phyloP scores from a whole-genome alignment of 2,797 vertebrate genomes.

The Huso huso region DNA sequence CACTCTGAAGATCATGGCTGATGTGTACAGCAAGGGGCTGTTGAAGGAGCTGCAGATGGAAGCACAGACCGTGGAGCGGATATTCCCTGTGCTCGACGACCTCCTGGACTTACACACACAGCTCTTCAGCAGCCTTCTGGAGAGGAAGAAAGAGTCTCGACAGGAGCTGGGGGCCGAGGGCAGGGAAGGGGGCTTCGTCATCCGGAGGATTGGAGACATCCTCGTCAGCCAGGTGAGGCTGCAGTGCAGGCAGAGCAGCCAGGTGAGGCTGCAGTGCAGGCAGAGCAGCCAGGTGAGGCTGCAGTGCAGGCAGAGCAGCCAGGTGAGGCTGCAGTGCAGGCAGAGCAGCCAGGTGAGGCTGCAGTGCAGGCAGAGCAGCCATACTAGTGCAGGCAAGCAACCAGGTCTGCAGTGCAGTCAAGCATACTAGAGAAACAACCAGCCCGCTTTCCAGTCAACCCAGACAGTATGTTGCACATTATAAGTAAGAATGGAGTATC shows the following conservation, averaged over 20 bases:
- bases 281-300: too few species aligned
- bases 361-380: too few species aligned
- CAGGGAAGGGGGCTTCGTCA: conserved; percentile 69
- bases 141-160: conserved; percentile 77
- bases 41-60: conserved; percentile 79
- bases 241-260: neutral
- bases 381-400: too few species aligned
- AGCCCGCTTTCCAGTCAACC: too few species aligned
- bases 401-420: too few species aligned
- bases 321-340: too few species aligned
- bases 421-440: too few species aligned
- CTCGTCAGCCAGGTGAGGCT: conserved; percentile 80
- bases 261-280: too few species aligned
- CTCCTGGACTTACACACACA: conserved; percentile 81
- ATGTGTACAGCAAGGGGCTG: conserved; percentile 88
- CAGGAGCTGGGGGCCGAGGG: conserved; percentile 42
- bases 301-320: too few species aligned
- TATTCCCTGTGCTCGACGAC: conserved; percentile 85
- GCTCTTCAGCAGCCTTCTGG: conserved; percentile 80
- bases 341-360: too few species aligned
- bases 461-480: too few species aligned
- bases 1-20: conserved; percentile 89
- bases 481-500: too few species aligned
- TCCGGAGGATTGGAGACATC: conserved; percentile 83
- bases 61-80: conserved; percentile 68